These are phyloP conservation scores for Rhagologus leucostigma DNA, from an alignment of 2,113 vertebrate genomes.

Conservation along the genomic window DNA sequence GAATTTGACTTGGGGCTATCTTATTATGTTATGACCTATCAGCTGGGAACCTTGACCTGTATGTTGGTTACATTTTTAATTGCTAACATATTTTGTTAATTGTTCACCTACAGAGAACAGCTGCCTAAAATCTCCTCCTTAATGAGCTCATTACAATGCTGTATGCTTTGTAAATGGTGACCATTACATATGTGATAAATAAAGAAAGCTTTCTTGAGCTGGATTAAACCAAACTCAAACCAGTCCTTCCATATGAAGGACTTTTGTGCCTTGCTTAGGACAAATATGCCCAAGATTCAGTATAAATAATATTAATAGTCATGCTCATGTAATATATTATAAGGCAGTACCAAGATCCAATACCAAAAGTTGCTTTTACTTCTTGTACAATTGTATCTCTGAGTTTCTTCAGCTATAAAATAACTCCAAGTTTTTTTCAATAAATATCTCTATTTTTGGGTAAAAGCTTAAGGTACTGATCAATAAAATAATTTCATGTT, in stretches of 20 bases:
- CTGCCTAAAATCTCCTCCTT: constrained; percentile 7
- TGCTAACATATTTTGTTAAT: constrained; percentile 64
- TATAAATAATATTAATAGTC: not conserved
- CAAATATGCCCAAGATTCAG: not conserved
- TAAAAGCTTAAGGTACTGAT: not conserved
- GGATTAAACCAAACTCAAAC: constrained; percentile 48
- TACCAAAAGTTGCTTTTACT: not conserved
- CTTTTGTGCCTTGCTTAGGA: not conserved
- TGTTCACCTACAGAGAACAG: constrained; percentile 48
- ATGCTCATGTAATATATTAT: not conserved
- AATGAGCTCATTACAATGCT: constrained; percentile 67
- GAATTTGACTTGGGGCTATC: constrained; percentile 46
- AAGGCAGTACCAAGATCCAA: not conserved
- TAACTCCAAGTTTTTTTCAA: not conserved
- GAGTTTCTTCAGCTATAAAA: not conserved
- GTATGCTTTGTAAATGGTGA: not conserved
- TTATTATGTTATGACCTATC: constrained; percentile 4
- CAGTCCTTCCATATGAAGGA: constrained; percentile 13
- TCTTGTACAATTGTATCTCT: not conserved
- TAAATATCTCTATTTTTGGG: not conserved
- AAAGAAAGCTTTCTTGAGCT: not conserved
- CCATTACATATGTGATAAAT: not conserved
- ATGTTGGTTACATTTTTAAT: constrained; percentile 35
- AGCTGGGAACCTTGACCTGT: constrained; percentile 31
- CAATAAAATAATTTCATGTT: not conserved